These are phyloP conservation scores for Miltochrista miniata DNA, from an alignment of 2,888 invertebrate genomes.

Conservation along the genomic window DNA sequence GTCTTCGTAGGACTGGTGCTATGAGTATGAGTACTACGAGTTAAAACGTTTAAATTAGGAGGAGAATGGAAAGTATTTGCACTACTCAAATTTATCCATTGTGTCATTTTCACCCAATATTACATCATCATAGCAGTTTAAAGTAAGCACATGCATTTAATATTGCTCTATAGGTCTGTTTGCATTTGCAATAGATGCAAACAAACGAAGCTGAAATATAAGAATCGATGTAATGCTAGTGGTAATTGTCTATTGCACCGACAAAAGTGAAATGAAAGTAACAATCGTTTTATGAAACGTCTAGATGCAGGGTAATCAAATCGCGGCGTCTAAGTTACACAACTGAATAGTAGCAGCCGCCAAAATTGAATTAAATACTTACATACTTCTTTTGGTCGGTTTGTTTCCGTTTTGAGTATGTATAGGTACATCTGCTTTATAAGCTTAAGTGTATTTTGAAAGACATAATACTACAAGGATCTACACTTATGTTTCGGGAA, in stretches of 20 bases:
- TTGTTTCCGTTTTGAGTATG: no score
- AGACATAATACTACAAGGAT: no score
- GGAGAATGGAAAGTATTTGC: no score
- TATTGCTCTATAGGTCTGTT: not conserved
- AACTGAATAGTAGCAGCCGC: conserved; percentile 48
- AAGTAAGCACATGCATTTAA: not conserved
- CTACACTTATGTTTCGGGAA: no score
- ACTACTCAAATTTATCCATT: not conserved
- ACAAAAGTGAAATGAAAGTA: conserved; percentile 70
- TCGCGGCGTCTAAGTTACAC: conserved; percentile 60
- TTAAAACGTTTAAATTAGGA: no score
- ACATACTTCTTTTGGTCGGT: no score
- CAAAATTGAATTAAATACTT: conserved; percentile 25
- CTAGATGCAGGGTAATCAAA: conserved; percentile 70
- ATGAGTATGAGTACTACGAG: no score
- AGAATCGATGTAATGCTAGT: conserved; percentile 26
- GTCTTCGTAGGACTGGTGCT: no score
- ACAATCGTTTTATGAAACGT: conserved; percentile 76
- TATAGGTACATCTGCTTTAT: not conserved
- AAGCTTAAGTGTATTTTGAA: not conserved
- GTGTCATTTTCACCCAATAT: not conserved
- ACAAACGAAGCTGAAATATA: conserved; percentile 7
- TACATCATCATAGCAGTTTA: not conserved
- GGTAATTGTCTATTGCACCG: conserved; percentile 55
- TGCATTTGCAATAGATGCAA: not conserved